Evolutionary conservation across 2,113 vertebrate genomes (phyloP).

Genomic region (Mohoua ochrocephala): DNA sequence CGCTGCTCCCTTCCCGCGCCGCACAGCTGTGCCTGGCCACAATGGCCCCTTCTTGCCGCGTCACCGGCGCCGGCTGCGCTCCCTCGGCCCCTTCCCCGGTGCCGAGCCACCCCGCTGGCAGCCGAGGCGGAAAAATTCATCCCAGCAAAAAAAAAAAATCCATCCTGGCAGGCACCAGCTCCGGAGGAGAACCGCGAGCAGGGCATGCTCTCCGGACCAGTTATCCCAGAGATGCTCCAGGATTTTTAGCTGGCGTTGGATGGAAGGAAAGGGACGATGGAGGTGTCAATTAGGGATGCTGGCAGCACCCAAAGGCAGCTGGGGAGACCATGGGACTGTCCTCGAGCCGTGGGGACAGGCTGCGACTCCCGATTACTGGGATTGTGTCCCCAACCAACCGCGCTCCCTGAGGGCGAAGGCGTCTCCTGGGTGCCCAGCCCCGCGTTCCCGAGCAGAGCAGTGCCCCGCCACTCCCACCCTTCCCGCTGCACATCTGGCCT

Average conservation of each 20-base stretch:
- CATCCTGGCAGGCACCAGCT: not conserved
- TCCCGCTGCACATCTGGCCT: not conserved
- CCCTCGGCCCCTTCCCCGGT: not conserved
- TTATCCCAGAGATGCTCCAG: not conserved
- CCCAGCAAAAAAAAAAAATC: not conserved
- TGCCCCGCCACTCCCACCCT: not conserved
- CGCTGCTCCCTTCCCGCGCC: not conserved
- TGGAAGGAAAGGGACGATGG: accelerated
- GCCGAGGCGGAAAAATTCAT: not conserved
- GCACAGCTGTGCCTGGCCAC: constrained; percentile 10
- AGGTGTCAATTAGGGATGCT: not conserved
- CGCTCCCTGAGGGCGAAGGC: not conserved
- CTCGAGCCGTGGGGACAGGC: not conserved
- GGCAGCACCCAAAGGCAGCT: not conserved
- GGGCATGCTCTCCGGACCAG: not conserved
- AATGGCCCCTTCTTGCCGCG: constrained; percentile 50
- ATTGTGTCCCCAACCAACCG: accelerated
- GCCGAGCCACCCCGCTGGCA: not conserved
- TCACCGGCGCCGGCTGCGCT: not conserved
- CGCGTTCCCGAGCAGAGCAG: not conserved
- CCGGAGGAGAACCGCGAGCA: accelerated
- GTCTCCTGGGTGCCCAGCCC: accelerated
- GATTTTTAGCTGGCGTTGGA: accelerated
- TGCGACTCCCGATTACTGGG: not conserved
- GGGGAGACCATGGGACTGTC: not conserved